Conservation (phyloP, 1,140 invertebrate genomes). For the Lerema accius region DNA sequence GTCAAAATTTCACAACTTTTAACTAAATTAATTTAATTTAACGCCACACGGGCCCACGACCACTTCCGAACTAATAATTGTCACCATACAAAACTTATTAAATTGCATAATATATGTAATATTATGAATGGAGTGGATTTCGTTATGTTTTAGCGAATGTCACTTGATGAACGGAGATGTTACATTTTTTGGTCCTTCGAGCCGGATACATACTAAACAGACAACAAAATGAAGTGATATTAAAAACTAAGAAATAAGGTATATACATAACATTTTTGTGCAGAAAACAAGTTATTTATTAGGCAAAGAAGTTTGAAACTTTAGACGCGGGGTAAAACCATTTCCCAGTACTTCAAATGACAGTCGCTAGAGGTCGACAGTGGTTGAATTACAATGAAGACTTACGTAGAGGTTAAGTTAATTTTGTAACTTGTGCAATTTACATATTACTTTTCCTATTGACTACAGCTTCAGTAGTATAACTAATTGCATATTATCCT, state of each 20-base stretch:
- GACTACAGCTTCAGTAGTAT: conserved; percentile 50
- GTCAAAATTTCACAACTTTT: conserved; percentile 61
- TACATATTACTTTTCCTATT: conserved; percentile 53
- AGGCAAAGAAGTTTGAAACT: too few species aligned
- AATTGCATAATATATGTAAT: conserved; percentile 30
- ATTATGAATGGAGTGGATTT: conserved; percentile 35
- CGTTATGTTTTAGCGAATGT: conserved; percentile 4
- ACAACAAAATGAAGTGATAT: too few species aligned
- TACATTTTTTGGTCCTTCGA: conserved; percentile 29
- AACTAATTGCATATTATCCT: conserved; percentile 53
- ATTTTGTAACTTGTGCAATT: conserved; percentile 59
- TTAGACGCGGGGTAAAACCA: too few species aligned
- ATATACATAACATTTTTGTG: too few species aligned
- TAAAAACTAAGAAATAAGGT: too few species aligned
- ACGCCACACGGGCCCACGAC: conserved; percentile 44
- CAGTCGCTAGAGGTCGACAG: conserved; percentile 6
- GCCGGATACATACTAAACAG: conserved; percentile 1
- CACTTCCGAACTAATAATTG: conserved; percentile 7
- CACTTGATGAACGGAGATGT: conserved; percentile 18
- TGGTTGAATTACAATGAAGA: conserved; percentile 47
- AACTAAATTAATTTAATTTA: conserved; percentile 55
- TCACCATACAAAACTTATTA: conserved; percentile 28
- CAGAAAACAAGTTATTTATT: not conserved
- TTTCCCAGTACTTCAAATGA: conserved; percentile 30
- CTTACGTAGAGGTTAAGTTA: conserved; percentile 54